A percentile compares a stretch with the other conserved stretches of the same genome.
Evolutionary conservation across 2,888 invertebrate genomes (phyloP).

Genomic region (Notocelia uddmanniana): DNA sequence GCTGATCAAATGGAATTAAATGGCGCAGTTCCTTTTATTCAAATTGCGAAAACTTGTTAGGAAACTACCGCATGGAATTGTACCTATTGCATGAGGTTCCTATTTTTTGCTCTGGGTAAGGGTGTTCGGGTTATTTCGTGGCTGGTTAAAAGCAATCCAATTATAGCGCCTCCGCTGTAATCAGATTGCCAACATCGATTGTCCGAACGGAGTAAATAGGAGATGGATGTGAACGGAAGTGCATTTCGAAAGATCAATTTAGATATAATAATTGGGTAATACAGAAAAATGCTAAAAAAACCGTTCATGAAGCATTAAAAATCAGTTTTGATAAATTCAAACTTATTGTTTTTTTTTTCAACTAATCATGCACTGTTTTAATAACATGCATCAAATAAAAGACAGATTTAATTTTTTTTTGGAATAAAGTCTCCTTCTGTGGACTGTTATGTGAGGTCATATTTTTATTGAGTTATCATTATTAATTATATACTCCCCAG

Average conservation of each 20-base stretch:
- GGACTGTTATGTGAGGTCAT: no score
- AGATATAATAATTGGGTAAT: slow-evolving; percentile 11
- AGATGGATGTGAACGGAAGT: slow-evolving; percentile 40
- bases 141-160: slow-evolving; percentile 55
- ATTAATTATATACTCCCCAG: no score
- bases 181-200: slow-evolving; percentile 54
- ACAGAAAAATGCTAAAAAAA: no score
- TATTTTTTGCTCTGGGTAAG: slow-evolving; percentile 5
- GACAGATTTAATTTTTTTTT: no score
- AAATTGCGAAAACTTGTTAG: slow-evolving; percentile 26
- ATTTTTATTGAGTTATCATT: no score
- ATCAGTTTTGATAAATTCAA: no score
- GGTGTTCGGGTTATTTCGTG: slow-evolving; percentile 25
- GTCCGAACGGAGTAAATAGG: slow-evolving; percentile 35
- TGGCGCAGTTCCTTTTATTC: slow-evolving; percentile 34
- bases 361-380: no score
- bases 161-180: slow-evolving; percentile 55
- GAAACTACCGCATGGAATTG: slow-evolving; percentile 5
- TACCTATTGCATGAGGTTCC: slow-evolving; percentile 22
- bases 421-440: no score
- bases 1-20: slow-evolving; percentile 42
- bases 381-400: no score
- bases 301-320: no score
- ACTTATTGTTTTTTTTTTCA: no score
- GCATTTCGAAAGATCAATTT: slow-evolving; percentile 34